Conservation (phyloP, 2,888 invertebrate genomes). For the Patella depressa region DNA sequence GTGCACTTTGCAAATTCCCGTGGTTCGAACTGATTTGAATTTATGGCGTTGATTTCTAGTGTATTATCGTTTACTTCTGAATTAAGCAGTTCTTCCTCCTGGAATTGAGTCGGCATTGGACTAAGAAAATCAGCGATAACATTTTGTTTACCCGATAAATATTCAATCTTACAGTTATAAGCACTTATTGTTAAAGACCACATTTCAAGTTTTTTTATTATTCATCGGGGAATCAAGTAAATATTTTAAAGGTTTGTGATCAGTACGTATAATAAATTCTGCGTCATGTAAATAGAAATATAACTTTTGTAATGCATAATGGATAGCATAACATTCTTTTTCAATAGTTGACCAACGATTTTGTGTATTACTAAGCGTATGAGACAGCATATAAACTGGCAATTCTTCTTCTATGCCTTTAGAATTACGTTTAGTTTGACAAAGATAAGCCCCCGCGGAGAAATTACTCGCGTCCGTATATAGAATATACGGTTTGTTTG, state of each 20-base stretch:
- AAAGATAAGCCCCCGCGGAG: too few relatives aligned
- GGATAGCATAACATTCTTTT: slow-evolving; percentile 18
- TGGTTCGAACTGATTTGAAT: not conserved
- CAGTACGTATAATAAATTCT: slow-evolving; percentile 24
- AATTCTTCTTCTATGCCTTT: too few relatives aligned
- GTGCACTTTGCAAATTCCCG: not conserved
- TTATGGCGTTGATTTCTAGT: not conserved
- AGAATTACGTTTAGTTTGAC: too few relatives aligned
- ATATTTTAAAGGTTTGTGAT: slow-evolving; percentile 32
- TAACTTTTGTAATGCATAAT: slow-evolving; percentile 23
- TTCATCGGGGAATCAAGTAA: slow-evolving; percentile 29
- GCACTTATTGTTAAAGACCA: slow-evolving; percentile 33
- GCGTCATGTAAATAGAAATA: slow-evolving; percentile 27
- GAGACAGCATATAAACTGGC: too few relatives aligned
- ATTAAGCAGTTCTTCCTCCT: not conserved
- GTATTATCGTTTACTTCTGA: not conserved
- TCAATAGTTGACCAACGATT: slow-evolving; percentile 14
- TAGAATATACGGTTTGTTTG: too few relatives aligned
- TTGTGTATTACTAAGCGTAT: slow-evolving; percentile 8
- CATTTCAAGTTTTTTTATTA: slow-evolving; percentile 31
- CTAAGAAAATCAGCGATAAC: slow-evolving; percentile 22
- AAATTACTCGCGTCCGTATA: too few relatives aligned
- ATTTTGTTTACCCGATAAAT: slow-evolving; percentile 24
- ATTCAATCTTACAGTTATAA: slow-evolving; percentile 34
- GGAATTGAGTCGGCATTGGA: not conserved